Base-by-base conservation (phyloP, 2,113 vertebrate genomes). In the Trichechus manatus region DNA sequence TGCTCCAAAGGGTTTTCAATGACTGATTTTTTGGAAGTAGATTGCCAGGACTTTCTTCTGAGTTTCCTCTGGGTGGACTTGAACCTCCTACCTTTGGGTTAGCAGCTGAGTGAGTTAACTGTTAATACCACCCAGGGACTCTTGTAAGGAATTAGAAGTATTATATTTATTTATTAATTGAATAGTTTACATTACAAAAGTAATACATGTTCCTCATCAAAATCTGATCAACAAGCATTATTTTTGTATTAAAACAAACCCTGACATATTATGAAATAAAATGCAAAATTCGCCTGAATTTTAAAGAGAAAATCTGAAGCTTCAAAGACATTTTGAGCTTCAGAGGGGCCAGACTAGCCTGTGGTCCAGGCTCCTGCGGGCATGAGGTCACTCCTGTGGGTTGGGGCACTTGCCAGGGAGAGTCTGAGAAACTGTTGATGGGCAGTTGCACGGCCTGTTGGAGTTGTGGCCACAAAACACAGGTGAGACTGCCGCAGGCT, bases 201-300 rank as follows among this genome's bases (percentile, higher is more conserved):
- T 92, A 93, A 93, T 96, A 78, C 78, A 70, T 72, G 81, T 93
- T 97, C 59, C 94, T 85, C 96, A 92, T 96, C 97, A 97, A 94
- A 96, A 97, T 94, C 66, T 44, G 95, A 89, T 95, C 93, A 82
- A 93, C 78, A 56, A 53, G 80, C 78, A 79, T 95, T 96, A 74
- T 91, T 95, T 96, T 96, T 85, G 75, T 77, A 96, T 94, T 81
- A 89, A 97, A 97, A 97, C 95, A 95, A 96, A 91, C 85, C 39
- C 56, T 22, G 81, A 88, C 84, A 81, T 31, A 50, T 66, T 47
- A 42, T 61, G 61, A 84, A 83, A 27, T n/a, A 36, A 92, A 92
- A 95, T 85, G 59, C 22, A 63, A 95, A 96, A 61, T 68, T 42
- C 6, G 13, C 64, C 44, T 66, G 79, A 31, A 9, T 88, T 56